Evolutionary conservation across 2,888 invertebrate genomes (phyloP).

Genomic region (Ametastegia equiseti): DNA sequence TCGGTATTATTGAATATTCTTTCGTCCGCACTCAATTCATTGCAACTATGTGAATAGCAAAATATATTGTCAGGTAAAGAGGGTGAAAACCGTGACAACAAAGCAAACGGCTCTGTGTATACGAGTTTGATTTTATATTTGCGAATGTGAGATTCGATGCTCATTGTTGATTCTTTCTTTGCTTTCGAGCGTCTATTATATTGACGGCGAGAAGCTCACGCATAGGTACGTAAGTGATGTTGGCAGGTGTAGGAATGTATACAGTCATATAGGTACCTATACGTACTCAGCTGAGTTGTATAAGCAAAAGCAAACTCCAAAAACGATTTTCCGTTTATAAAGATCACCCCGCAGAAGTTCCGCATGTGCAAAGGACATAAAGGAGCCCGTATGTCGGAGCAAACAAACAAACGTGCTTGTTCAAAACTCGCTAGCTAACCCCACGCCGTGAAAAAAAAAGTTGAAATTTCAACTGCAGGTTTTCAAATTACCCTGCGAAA

Average conservation of each 20-base stretch:
- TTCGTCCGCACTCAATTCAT: neutral
- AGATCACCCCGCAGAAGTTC: neutral
- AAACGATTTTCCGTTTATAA: neutral
- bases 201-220: neutral
- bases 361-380: neutral
- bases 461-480: neutral
- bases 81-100: neutral
- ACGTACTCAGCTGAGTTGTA: neutral
- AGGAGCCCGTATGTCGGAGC: neutral
- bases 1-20: too few relatives aligned
- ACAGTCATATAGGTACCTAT: too few relatives aligned
- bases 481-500: neutral
- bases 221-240: neutral
- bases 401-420: neutral
- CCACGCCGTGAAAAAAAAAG: neutral
- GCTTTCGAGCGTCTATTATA: neutral
- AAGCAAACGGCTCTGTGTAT: neutral
- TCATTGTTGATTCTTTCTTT: neutral
- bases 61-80: neutral
- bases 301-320: constrained; percentile 1
- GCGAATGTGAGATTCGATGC: neutral
- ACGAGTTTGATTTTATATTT: neutral
- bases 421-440: neutral
- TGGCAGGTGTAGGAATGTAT: neutral
- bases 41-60: neutral